phyloP scores from a whole-genome alignment of 2,797 vertebrate species.

The Sphenopsis melanotis region DNA sequence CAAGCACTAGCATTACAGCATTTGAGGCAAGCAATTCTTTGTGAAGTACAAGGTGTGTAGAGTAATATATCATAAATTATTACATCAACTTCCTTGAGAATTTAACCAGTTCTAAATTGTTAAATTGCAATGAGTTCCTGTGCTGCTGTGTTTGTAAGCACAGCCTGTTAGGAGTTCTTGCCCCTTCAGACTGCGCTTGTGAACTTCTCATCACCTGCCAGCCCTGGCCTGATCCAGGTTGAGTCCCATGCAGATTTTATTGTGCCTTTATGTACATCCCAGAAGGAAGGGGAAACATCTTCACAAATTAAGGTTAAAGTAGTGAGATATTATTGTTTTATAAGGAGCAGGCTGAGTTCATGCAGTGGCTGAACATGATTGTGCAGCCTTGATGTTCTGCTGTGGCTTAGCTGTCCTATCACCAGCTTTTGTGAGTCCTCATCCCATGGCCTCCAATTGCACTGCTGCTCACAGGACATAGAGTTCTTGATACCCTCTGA shows the following conservation, averaged over 20 bases:
- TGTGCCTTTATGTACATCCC: not conserved
- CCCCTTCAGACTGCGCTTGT: not conserved
- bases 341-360: not conserved
- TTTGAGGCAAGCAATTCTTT: not conserved
- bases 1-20: not conserved
- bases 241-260: not conserved
- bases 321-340: not conserved
- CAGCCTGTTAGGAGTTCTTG: not conserved
- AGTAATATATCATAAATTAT: not conserved
- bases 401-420: not conserved
- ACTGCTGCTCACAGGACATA: not conserved
- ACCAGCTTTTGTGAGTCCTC: not conserved
- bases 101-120: not conserved
- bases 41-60: not conserved
- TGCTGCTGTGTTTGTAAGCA: not conserved
- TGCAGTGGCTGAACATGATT: not conserved
- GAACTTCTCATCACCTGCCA: not conserved
- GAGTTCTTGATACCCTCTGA: not conserved
- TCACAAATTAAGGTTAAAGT: not conserved
- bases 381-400: not conserved
- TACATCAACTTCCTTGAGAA: not conserved
- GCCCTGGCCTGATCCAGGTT: not conserved
- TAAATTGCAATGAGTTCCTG: not conserved
- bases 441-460: not conserved
- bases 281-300: not conserved